Conservation (phyloP, 2,113 vertebrate species). For the Trematomus loennbergii region DNA sequence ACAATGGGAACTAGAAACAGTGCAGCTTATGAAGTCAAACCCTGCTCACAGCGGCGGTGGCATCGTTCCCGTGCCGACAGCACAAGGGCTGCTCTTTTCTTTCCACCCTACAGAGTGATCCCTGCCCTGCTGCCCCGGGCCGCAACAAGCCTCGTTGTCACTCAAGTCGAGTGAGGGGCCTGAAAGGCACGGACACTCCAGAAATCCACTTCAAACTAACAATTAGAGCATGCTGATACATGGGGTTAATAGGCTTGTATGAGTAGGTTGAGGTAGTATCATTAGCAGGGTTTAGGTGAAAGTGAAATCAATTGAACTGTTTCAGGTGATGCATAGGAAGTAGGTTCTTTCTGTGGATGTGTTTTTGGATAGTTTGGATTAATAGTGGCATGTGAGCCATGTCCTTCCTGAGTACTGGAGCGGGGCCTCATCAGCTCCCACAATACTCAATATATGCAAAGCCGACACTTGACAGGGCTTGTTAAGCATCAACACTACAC, state of each 20-base stretch:
- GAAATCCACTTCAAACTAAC: conserved; percentile 69
- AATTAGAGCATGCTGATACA: conserved; percentile 57
- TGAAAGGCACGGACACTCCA: conserved; percentile 52
- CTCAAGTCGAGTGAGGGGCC: conserved; percentile 58
- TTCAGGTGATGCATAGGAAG: conserved; percentile 22
- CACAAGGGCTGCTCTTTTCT: conserved; percentile 51
- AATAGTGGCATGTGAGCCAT: conserved; percentile 19
- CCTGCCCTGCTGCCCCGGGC: conserved; percentile 50
- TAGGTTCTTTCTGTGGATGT: neutral
- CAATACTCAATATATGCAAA: conserved; percentile 75
- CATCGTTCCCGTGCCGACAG: conserved; percentile 37
- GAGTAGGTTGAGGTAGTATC: conserved; percentile 54
- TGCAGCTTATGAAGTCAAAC: conserved; percentile 46
- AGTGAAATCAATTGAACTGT: conserved; percentile 18
- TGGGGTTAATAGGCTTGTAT: conserved; percentile 52
- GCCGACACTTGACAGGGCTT: conserved; percentile 67
- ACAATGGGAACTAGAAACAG: conserved; percentile 37
- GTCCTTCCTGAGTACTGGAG: conserved; percentile 39
- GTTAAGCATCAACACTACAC: conserved; percentile 70
- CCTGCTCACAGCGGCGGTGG: conserved; percentile 23
- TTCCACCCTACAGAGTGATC: conserved; percentile 51
- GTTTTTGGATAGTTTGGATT: conserved; percentile 7
- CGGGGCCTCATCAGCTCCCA: conserved; percentile 46
- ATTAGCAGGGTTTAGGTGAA: conserved; percentile 42
- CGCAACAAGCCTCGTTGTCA: conserved; percentile 51